Percentiles rank a stretch among this genome's conserved stretches.
Evolutionary conservation across 2,113 vertebrate genomes (phyloP).

Genomic region (Perca schrenkii): DNA sequence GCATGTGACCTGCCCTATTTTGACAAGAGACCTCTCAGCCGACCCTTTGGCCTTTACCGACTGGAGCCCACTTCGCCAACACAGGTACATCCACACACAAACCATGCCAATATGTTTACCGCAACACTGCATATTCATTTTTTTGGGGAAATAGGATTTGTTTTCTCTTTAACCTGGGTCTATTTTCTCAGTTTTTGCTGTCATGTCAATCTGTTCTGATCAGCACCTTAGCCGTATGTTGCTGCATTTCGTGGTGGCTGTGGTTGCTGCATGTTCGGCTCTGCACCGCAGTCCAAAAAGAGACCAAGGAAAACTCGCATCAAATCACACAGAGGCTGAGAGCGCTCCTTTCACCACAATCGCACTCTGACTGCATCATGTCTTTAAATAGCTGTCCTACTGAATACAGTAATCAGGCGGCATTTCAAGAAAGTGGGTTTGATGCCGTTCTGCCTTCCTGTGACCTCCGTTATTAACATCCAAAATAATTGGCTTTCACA

Average conservation of each 20-base stretch:
- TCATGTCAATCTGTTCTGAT: background rate
- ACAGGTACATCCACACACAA: constrained; percentile 72
- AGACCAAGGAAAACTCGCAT: background rate
- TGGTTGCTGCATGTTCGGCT: background rate
- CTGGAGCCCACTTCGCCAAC: constrained; percentile 87
- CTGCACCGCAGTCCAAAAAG: background rate
- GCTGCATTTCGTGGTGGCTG: background rate
- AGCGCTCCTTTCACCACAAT: background rate
- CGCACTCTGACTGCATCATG: constrained; percentile 7
- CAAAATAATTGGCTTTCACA: background rate
- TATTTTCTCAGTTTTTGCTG: background rate
- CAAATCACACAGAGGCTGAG: background rate
- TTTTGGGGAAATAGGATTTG: background rate
- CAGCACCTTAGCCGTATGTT: background rate
- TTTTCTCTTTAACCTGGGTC: background rate
- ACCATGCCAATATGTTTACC: background rate
- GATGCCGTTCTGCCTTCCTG: background rate
- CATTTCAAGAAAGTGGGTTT: background rate
- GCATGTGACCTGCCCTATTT: constrained; percentile 86
- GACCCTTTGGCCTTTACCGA: constrained; percentile 85
- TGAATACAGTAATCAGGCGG: constrained; percentile 2
- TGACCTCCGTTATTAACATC: background rate
- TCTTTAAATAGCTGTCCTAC: background rate
- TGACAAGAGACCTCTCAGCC: constrained; percentile 84
- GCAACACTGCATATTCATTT: background rate